Evolutionary conservation across 2,888 invertebrate genomes (phyloP), one percentile per base, ranked within the genome.

Genomic region (Tipula helvola): DNA sequence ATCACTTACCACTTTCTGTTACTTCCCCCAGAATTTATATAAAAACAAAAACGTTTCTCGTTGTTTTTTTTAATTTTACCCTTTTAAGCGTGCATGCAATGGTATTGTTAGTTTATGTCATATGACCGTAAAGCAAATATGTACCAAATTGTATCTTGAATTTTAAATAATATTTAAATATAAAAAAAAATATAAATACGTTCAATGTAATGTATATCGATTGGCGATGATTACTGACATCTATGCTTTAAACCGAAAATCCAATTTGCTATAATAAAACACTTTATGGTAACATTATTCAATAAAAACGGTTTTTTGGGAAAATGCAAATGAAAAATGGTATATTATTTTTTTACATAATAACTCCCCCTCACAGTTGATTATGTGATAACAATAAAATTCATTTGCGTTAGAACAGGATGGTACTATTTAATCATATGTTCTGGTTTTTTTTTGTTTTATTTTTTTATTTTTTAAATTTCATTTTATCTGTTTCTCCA

Each of bases 401-500:
- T 28, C 28, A 28, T 10, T 28, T 71, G 71, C 28, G 71, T 10
- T 71, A 71, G 71, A 71, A 71, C 28, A 28, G 28, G 71, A 71
- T 71, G 71, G 28, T 10, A 28, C 10, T 28, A 28, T 18, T 71
- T 71, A 71, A 71, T 71, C 71, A 71, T 71, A 71, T 71, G 71
- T 71, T 71, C 71, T 71, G 71, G 71, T 28, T 71, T 71, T 71
- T 52, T 71, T 71, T 71, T 71, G 5, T 28, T 18, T 28, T n/a
- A n/a, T n/a, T 18, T 28, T 71, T 18, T 71, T 18, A 18, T 57
- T 71, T 71, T 18, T 18, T 12, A 10, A 71, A 71, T 71, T 71
- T 71, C 71, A 71, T 71, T 71, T 71, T 71, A 71, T 71, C 71
- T 71, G 71, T 71, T 71, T 71, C 71, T 71, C 71, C 71, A 71